A percentile compares a stretch with the other conserved stretches of the same genome.
Conservation (phyloP, 2,888 invertebrate genomes). For the Lochmaea capreae region DNA sequence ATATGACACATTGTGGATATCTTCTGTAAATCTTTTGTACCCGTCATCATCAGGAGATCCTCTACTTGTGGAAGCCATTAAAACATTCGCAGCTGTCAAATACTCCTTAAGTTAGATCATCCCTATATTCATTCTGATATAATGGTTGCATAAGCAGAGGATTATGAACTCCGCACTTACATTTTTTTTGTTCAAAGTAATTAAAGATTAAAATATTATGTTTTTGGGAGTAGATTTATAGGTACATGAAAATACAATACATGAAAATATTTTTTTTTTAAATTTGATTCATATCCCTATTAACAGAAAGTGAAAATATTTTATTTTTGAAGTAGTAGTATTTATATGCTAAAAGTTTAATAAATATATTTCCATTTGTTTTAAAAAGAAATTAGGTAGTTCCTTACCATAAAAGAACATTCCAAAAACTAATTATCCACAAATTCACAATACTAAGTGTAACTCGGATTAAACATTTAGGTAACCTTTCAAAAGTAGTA, state of each 20-base stretch:
- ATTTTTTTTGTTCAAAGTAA: too few relatives aligned
- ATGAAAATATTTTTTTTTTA: too few relatives aligned
- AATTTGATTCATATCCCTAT: too few relatives aligned
- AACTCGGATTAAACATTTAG: background rate
- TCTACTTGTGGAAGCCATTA: conserved; percentile 52
- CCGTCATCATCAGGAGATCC: conserved; percentile 71
- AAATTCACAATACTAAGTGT: background rate
- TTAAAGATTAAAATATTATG: too few relatives aligned
- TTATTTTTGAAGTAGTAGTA: too few relatives aligned
- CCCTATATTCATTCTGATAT: conserved; percentile 12
- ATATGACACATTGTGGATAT: conserved; percentile 68
- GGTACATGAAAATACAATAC: too few relatives aligned
- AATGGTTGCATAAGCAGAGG: conserved; percentile 29
- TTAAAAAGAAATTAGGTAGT: background rate
- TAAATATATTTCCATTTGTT: too few relatives aligned
- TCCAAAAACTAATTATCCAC: background rate
- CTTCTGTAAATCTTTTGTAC: conserved; percentile 75
- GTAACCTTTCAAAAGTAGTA: too few relatives aligned
- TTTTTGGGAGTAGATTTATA: too few relatives aligned
- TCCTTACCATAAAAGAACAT: conserved; percentile 5
- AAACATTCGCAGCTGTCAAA: conserved; percentile 44
- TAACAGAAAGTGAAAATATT: too few relatives aligned
- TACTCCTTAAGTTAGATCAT: conserved; percentile 26
- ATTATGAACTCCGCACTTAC: background rate
- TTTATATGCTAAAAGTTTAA: too few relatives aligned